Conservation (phyloP, 2,888 invertebrate genomes). For the Platypus cylindrus region DNA sequence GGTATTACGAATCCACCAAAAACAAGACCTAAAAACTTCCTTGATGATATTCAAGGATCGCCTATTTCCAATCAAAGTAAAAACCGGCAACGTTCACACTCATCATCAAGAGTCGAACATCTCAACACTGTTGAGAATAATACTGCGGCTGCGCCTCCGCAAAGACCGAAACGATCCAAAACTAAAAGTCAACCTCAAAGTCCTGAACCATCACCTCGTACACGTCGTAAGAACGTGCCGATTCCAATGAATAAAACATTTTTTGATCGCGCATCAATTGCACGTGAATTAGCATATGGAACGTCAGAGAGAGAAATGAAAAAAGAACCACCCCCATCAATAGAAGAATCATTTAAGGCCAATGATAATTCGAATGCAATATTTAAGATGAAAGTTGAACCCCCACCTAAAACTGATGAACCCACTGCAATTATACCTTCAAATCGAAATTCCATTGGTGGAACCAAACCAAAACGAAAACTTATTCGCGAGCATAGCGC, state of each 20-base stretch:
- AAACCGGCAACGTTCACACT: constrained; percentile 29
- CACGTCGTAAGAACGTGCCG: constrained; percentile 20
- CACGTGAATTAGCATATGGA: constrained; percentile 41
- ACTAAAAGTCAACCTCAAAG: constrained; percentile 33
- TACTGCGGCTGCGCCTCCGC: constrained; percentile 21
- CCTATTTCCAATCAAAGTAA: constrained; percentile 35
- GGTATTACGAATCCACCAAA: constrained; percentile 41
- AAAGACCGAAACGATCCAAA: constrained; percentile 29
- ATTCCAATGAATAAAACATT: constrained; percentile 28
- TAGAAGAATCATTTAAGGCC: constrained; percentile 5
- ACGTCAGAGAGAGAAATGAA: constrained; percentile 34
- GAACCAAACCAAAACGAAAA: constrained; percentile 13
- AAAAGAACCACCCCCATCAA: constrained; percentile 13
- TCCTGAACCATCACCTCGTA: constrained; percentile 30
- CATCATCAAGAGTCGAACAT: constrained; percentile 25
- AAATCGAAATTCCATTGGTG: too few relatives aligned
- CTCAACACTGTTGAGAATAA: background rate
- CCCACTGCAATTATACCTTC: too few relatives aligned
- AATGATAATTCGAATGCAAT: constrained; percentile 9
- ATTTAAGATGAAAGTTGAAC: constrained; percentile 16
- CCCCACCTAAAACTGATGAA: constrained; percentile 18
- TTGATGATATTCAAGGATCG: constrained; percentile 16
- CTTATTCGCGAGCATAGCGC: constrained; percentile 30
- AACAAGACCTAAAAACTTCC: constrained; percentile 29
- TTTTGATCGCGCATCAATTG: constrained; percentile 39